Percentiles rank a stretch among this genome's conserved stretches.
Evolutionary conservation across 2,888 invertebrate species (phyloP).

Genomic region (Dicyrtoma fusca): DNA sequence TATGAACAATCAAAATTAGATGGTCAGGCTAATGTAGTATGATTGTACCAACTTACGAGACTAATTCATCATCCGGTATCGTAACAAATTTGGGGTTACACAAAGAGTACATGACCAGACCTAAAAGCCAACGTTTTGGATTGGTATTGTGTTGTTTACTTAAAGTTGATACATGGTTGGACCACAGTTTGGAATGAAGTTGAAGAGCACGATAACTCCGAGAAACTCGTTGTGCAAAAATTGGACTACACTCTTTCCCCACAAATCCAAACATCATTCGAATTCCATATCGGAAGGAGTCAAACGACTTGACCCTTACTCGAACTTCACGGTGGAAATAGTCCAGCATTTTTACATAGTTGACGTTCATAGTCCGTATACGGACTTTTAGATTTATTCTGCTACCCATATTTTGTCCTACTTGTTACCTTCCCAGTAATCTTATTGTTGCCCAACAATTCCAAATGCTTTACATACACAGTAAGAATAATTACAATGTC

Average conservation of each 20-base stretch:
- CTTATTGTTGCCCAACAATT: too few relatives aligned
- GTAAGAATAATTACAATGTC: too few relatives aligned
- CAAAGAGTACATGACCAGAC: constrained; percentile 47
- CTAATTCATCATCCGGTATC: constrained; percentile 44
- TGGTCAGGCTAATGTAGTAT: background rate
- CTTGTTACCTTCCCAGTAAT: too few relatives aligned
- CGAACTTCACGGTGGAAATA: constrained; percentile 7
- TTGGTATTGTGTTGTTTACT: constrained; percentile 24
- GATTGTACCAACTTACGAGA: constrained; percentile 27
- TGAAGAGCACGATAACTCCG: constrained; percentile 49
- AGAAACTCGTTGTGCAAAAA: constrained; percentile 49
- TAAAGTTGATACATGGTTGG: constrained; percentile 33
- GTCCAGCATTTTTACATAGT: constrained; percentile 11
- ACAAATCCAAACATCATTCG: constrained; percentile 46
- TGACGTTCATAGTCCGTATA: constrained; percentile 28
- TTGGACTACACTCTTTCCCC: constrained; percentile 50
- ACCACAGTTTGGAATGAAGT: constrained; percentile 55
- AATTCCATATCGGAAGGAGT: constrained; percentile 34
- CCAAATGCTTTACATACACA: too few relatives aligned
- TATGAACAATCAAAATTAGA: constrained; percentile 2
- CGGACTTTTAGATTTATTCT: constrained; percentile 14
- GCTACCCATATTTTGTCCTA: constrained; percentile 14
- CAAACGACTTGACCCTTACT: constrained; percentile 5
- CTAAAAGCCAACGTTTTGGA: constrained; percentile 45
- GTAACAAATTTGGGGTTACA: constrained; percentile 43